These are phyloP conservation scores for Eupithecia vulgata DNA, from an alignment of 2,888 invertebrate species.

Conservation along the genomic window DNA sequence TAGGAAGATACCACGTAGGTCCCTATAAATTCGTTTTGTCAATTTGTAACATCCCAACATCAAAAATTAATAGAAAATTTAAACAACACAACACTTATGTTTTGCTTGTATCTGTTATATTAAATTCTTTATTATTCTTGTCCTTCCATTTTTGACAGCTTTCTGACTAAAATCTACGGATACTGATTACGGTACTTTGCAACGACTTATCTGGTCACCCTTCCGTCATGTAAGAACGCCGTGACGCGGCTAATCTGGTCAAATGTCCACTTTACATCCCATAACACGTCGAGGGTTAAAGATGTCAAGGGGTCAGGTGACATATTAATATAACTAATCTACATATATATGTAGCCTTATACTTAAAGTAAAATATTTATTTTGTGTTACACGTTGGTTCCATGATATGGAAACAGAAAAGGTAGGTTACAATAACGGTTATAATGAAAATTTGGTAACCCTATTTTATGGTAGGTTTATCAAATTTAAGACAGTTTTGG, in stretches of 20 bases:
- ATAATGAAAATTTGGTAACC: no score
- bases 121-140: neutral
- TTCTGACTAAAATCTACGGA: slow-evolving; percentile 22
- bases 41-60: neutral
- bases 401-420: no score
- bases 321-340: slow-evolving; percentile 22
- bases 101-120: no score
- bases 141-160: slow-evolving; percentile 18
- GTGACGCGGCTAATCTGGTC: slow-evolving; percentile 34
- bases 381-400: neutral
- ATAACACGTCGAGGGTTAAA: slow-evolving; percentile 27
- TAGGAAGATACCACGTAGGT: no score
- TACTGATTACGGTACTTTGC: slow-evolving; percentile 36
- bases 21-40: no score
- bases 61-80: no score
- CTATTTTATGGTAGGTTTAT: no score
- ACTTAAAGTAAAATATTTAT: neutral
- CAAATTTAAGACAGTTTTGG: no score
- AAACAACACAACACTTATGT: no score
- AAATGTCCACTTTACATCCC: slow-evolving; percentile 32
- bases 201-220: slow-evolving; percentile 43
- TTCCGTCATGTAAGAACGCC: slow-evolving; percentile 36
- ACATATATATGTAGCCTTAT: slow-evolving; percentile 1
- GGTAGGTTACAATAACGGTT: no score
- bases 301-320: slow-evolving; percentile 33